Evolutionary conservation across 2,113 vertebrate genomes (phyloP).

Genomic region (Lamprotornis superbus): DNA sequence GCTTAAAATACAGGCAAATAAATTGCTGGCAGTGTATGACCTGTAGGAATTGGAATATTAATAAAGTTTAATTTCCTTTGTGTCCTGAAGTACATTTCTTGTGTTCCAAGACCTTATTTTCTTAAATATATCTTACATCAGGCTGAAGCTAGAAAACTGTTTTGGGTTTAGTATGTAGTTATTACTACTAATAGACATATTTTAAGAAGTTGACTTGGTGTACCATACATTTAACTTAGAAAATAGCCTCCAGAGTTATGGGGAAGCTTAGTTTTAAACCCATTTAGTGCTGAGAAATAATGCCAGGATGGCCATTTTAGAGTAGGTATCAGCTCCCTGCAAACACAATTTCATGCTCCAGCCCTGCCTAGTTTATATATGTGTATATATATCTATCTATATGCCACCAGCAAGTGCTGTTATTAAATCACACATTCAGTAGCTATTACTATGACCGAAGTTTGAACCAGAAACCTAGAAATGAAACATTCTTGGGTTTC

Average conservation of each 20-base stretch:
- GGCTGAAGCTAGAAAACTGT: background rate
- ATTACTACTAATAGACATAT: background rate
- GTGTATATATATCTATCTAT: background rate
- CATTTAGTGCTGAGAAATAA: background rate
- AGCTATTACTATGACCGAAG: slow-evolving; percentile 18
- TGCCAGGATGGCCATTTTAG: background rate
- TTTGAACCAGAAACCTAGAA: slow-evolving; percentile 64
- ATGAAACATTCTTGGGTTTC: slow-evolving; percentile 55
- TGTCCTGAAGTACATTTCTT: background rate
- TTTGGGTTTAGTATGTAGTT: background rate
- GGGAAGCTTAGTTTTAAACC: background rate
- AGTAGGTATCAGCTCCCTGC: background rate
- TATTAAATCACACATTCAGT: slow-evolving; percentile 16
- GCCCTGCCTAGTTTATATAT: background rate
- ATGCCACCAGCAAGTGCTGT: background rate
- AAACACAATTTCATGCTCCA: background rate
- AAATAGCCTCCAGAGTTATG: background rate
- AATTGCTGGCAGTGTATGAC: background rate
- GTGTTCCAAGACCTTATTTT: background rate
- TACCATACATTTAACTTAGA: background rate
- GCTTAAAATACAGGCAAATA: slow-evolving; percentile 35
- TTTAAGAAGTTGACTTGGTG: background rate
- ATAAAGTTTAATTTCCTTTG: background rate
- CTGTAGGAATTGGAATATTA: background rate
- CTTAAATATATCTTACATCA: background rate